Conservation (phyloP, 2,113 vertebrate genomes). For the Lethenteron camtschaticum region DNA sequence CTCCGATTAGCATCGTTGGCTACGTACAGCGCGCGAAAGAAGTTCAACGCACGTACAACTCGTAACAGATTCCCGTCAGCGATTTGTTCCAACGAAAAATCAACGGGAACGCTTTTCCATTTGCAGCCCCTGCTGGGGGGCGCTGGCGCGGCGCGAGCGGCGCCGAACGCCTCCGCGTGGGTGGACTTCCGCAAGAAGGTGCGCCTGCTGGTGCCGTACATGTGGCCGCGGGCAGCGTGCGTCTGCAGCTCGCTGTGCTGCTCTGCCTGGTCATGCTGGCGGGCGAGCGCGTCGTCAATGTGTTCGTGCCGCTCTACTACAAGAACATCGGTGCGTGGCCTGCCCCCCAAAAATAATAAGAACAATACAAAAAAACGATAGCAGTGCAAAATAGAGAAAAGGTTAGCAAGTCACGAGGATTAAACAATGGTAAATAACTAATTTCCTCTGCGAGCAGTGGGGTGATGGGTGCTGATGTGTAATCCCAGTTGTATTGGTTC, state of each 20-base stretch:
- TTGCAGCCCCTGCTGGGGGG: constrained; percentile 25
- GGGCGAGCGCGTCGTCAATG: constrained; percentile 47
- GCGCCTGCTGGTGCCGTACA: constrained; percentile 45
- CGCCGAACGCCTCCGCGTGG: constrained; percentile 43
- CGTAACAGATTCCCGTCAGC: no score
- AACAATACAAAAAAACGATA: no score
- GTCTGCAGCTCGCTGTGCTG: constrained; percentile 53
- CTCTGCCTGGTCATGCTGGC: constrained; percentile 57
- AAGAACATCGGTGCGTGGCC: constrained; percentile 56
- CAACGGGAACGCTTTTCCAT: not conserved
- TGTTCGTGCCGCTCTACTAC: constrained; percentile 79
- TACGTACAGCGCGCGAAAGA: no score
- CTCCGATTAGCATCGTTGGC: no score
- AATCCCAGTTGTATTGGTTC: no score
- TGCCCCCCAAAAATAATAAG: not conserved
- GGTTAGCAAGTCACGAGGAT: no score
- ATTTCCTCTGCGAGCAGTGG: no score
- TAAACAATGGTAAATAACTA: no score
- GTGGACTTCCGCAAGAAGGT: constrained; percentile 44
- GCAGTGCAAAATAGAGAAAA: no score
- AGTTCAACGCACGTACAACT: no score
- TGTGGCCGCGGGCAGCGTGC: constrained; percentile 47
- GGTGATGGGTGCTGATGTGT: no score
- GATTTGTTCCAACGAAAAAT: no score
- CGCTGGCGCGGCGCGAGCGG: not conserved